Evolutionary conservation across 2,888 invertebrate species (phyloP).

Genomic region (Deilephila elpenor): DNA sequence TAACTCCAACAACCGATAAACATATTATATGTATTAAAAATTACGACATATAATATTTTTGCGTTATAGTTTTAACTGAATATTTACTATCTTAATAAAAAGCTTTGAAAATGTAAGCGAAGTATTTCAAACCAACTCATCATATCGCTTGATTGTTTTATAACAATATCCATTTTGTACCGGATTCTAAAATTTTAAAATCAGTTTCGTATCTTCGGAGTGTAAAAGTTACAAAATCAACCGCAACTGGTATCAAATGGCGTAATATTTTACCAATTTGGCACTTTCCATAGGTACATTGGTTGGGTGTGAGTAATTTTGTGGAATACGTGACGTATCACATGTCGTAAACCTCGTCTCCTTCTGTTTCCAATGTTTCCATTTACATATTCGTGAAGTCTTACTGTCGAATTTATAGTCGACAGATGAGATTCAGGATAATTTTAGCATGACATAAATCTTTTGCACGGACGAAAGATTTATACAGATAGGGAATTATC

Average conservation of each 20-base stretch:
- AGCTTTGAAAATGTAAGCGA: no score
- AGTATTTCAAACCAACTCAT: no score
- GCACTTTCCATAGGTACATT: slow-evolving; percentile 28
- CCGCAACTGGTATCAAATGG: slow-evolving; percentile 34
- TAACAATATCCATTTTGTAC: no score
- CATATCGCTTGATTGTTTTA: no score
- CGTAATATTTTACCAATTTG: slow-evolving; percentile 35
- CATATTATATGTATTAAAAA: no score
- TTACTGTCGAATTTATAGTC: slow-evolving; percentile 54
- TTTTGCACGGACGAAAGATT: slow-evolving; percentile 26
- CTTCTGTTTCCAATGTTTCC: slow-evolving; percentile 59
- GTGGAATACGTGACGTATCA: slow-evolving; percentile 35
- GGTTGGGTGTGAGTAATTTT: slow-evolving; percentile 30
- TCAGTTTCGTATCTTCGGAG: neutral
- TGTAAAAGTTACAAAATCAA: neutral
- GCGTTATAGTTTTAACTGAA: no score
- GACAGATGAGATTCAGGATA: slow-evolving; percentile 56
- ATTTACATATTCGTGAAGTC: slow-evolving; percentile 59
- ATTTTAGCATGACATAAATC: slow-evolving; percentile 54
- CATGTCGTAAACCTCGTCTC: slow-evolving; percentile 48
- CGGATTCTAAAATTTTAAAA: neutral
- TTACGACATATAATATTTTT: no score
- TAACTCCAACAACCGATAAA: no score
- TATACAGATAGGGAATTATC: slow-evolving; percentile 28
- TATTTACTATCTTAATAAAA: no score